These are phyloP conservation scores for Tillus elongatus DNA, from an alignment of 2,888 invertebrate genomes.

Conservation along the genomic window DNA sequence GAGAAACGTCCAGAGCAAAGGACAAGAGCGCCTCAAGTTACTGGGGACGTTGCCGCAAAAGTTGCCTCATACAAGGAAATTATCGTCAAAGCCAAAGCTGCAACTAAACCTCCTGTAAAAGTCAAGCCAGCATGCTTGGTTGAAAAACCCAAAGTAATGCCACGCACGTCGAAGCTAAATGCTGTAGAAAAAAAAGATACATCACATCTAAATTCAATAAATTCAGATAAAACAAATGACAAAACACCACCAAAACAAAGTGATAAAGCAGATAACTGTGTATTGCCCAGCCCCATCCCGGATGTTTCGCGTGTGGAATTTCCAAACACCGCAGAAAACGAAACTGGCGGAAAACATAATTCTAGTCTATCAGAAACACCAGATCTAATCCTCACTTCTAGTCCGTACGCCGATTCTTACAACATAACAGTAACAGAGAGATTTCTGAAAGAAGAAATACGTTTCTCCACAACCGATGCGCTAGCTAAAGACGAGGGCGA, in stretches of 20 bases:
- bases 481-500: slow-evolving; percentile 5
- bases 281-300: slow-evolving; percentile 35
- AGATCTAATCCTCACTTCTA: slow-evolving; percentile 43
- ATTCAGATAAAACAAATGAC: not conserved
- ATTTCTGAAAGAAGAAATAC: slow-evolving; percentile 25
- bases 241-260: not conserved
- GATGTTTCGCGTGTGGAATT: slow-evolving; percentile 34
- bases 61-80: slow-evolving; percentile 56
- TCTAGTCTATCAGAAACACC: slow-evolving; percentile 40
- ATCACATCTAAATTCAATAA: not conserved
- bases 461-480: not conserved
- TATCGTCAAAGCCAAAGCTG: slow-evolving; percentile 45
- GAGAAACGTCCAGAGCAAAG: slow-evolving; percentile 56
- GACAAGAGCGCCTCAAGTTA: slow-evolving; percentile 46
- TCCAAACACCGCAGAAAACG: slow-evolving; percentile 19
- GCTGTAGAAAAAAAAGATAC: slow-evolving; percentile 26
- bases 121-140: slow-evolving; percentile 38
- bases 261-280: not conserved
- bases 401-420: slow-evolving; percentile 26
- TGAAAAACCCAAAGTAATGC: slow-evolving; percentile 14
- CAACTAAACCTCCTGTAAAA: slow-evolving; percentile 39
- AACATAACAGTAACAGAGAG: slow-evolving; percentile 23
- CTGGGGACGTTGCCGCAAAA: slow-evolving; percentile 55
- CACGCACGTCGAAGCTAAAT: slow-evolving; percentile 41
- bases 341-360: slow-evolving; percentile 17